Percentiles rank a stretch among this genome's conserved stretches.
phyloP scores from a whole-genome alignment of 1,140 invertebrate genomes.

The Battus philenor region DNA sequence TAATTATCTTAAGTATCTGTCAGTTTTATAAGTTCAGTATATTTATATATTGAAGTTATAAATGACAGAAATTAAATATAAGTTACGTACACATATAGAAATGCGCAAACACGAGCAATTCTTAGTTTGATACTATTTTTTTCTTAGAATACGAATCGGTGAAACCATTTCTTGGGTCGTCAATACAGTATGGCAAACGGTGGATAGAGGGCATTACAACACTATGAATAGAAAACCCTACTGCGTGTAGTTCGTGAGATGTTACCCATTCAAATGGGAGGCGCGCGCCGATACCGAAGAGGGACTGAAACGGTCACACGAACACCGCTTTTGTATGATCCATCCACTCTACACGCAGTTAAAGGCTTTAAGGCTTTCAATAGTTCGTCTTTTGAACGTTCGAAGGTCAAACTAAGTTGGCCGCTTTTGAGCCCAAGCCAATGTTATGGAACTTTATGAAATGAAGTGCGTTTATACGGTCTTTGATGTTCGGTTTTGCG shows the following conservation, averaged over 20 bases:
- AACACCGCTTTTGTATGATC: constrained; percentile 36
- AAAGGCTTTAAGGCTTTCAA: constrained; percentile 18
- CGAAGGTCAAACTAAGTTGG: constrained; percentile 35
- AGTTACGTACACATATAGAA: too few species aligned
- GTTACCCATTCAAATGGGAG: constrained; percentile 57
- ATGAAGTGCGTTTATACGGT: constrained; percentile 59
- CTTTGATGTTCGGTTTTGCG: constrained; percentile 62
- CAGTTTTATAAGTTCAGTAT: too few species aligned
- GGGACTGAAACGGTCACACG: constrained; percentile 38
- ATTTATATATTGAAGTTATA: too few species aligned
- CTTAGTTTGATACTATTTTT: too few species aligned
- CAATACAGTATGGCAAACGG: constrained; percentile 43
- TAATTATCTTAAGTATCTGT: too few species aligned
- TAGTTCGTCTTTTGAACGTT: constrained; percentile 23
- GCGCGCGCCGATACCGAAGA: constrained; percentile 45
- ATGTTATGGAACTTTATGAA: constrained; percentile 54
- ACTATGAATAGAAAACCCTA: constrained; percentile 55
- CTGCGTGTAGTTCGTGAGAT: constrained; percentile 55
- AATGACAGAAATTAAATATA: too few species aligned
- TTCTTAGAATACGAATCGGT: too few species aligned
- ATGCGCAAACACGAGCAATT: too few species aligned
- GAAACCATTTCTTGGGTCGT: constrained; percentile 43
- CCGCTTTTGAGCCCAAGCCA: constrained; percentile 37
- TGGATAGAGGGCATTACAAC: constrained; percentile 49
- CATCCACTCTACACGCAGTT: constrained; percentile 17